Conservation (phyloP, 2,113 vertebrate species). For the Siphamia tubifer region DNA sequence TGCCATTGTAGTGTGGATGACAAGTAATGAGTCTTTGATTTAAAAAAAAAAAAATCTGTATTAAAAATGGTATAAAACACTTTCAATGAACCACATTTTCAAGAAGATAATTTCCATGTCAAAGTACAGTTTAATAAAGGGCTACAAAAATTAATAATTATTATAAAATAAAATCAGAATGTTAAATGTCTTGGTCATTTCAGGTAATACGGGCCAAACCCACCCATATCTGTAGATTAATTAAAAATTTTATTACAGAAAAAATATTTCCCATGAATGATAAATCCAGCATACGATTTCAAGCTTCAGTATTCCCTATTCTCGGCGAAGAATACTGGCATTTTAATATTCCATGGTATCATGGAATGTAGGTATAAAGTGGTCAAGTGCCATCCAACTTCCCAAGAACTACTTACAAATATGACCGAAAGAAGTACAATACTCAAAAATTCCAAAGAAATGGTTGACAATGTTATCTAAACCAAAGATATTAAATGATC, state of each 20-base stretch:
- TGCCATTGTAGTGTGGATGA: not conserved
- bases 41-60: no score
- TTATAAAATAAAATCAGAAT: not conserved
- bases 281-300: conserved; percentile 27
- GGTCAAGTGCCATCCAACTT: conserved; percentile 51
- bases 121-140: not conserved
- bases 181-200: not conserved
- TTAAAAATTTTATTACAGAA: conserved; percentile 14
- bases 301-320: conserved; percentile 14
- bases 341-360: conserved; percentile 10
- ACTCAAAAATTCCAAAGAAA: not conserved
- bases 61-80: no score
- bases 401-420: conserved; percentile 9
- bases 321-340: conserved; percentile 14
- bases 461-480: no score
- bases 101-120: not conserved
- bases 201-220: not conserved
- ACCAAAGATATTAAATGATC: no score
- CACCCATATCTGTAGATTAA: not conserved
- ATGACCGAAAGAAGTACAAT: not conserved
- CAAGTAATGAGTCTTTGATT: no score
- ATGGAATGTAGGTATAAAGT: conserved; percentile 70
- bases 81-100: conserved; percentile 1
- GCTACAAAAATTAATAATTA: not conserved
- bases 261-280: conserved; percentile 23